A percentile compares a stretch with the other conserved stretches of the same genome.
These are phyloP conservation scores for Lamprotornis superbus DNA, from an alignment of 2,113 vertebrate species.

Conservation along the genomic window DNA sequence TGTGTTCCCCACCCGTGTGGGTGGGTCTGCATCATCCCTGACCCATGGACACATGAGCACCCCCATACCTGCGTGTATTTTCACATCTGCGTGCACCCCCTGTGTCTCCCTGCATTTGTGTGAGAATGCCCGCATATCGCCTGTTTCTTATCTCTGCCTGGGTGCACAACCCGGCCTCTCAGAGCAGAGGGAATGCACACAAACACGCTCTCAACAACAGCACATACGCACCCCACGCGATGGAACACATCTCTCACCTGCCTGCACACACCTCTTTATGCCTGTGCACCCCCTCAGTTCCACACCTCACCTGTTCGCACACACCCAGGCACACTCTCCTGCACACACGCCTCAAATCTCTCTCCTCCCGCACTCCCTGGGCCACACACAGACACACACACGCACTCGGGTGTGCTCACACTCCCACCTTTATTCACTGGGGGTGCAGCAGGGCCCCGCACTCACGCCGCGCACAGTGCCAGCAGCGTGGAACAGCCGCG, in stretches of 20 bases:
- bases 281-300: not conserved
- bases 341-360: no score
- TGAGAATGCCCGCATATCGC: not conserved
- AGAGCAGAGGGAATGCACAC: not conserved
- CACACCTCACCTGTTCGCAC: not conserved
- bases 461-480: rapidly evolving
- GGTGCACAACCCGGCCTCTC: not conserved
- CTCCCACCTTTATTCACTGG: not conserved
- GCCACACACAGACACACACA: rapidly evolving
- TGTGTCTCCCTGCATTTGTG: no score
- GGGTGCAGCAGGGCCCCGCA: not conserved
- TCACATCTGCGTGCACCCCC: no score
- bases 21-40: not conserved
- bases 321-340: not conserved
- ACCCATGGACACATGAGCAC: no score
- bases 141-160: not conserved
- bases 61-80: no score
- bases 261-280: rapidly evolving
- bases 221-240: rapidly evolving
- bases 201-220: not conserved
- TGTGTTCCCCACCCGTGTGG: not conserved
- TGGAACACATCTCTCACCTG: not conserved
- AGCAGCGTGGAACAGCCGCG: rapidly evolving
- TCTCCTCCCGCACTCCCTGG: not conserved
- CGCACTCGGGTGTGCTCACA: rapidly evolving